phyloP scores from a whole-genome alignment of 2,888 invertebrate species.

The Myopa testacea region DNA sequence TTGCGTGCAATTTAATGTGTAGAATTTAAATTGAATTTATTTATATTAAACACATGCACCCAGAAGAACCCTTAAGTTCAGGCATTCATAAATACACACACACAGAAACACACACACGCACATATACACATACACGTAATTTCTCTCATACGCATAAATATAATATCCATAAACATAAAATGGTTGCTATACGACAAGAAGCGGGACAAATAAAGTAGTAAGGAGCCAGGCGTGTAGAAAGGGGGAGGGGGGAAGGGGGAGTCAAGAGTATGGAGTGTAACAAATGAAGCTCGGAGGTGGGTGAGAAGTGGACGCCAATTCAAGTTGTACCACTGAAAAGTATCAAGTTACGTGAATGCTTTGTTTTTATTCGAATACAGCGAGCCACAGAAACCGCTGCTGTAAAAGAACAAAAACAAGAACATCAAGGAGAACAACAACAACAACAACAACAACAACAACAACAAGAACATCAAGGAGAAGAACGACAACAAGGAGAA shows the following conservation, averaged over 20 bases:
- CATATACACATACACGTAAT: background rate
- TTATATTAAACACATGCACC: slow-evolving; percentile 12
- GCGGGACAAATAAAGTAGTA: background rate
- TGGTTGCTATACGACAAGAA: background rate
- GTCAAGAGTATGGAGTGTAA: background rate
- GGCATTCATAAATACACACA: background rate
- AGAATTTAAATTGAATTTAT: slow-evolving; percentile 39
- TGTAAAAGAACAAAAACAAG: too few species aligned
- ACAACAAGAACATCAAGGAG: too few species aligned
- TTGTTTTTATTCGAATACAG: too few species aligned
- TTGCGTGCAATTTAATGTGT: slow-evolving; percentile 36
- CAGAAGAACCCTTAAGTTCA: background rate
- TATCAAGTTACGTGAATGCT: too few species aligned
- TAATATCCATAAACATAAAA: background rate
- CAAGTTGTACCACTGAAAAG: too few species aligned
- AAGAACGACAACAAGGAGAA: background rate
- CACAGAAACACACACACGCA: background rate
- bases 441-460: too few species aligned
- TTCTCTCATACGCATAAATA: background rate
- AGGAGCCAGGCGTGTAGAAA: background rate
- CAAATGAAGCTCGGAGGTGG: too few species aligned
- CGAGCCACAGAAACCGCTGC: too few species aligned
- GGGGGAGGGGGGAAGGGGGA: background rate
- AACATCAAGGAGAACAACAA: too few species aligned
- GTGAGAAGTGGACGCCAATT: too few species aligned